Base-by-base conservation (phyloP, 2,797 vertebrate species). In the Muscicapa striata region DNA sequence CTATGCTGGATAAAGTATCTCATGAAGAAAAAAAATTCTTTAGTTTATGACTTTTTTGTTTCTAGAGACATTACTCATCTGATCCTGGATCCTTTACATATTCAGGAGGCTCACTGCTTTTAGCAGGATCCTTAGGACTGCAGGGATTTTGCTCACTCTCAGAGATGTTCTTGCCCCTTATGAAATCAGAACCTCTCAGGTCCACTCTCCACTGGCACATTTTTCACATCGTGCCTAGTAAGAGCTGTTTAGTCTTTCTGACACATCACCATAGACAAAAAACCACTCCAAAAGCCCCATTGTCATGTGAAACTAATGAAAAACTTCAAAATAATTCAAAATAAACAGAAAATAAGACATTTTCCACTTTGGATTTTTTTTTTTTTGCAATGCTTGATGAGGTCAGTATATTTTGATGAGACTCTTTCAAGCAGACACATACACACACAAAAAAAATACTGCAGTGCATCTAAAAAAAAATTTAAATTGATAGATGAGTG, bases 401-500 rank as follows among this genome's bases (percentile, higher is more conserved):
- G 93, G 93, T 96, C 94, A 84, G 62, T 87, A 62, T 95, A 91
- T 96, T 96, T 96, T 92, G 95, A 96, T 79, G 90, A 96, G 93
- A 76, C 22, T 18, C 83, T 95, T 97, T 85, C 87, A 96, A 80
- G 74, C 79, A 90, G 94, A 96, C 86, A 87, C 66, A 91, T 51
- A 85, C 29, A 54, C 72, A 95, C 74, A 90, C 85, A 75, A 43
- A 87, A 96, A 94, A 97, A 97, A 97, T 93, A 95, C 8, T 38
- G 76, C 72, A 84, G 75, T 91, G 87, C 91, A 73, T 90, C 95
- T 87, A 91, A 95, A 89, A 95, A 91, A 69, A 51, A 72, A 94
- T 97, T 94, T 64, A 92, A 97, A 97, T 93, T 96, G 96, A 97
- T 95, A 93, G 95, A 96, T 95, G 95, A 88, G 83, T 95, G 96